Evolutionary conservation across 2,797 vertebrate genomes (phyloP).

Genomic region (Remorina albescens): DNA sequence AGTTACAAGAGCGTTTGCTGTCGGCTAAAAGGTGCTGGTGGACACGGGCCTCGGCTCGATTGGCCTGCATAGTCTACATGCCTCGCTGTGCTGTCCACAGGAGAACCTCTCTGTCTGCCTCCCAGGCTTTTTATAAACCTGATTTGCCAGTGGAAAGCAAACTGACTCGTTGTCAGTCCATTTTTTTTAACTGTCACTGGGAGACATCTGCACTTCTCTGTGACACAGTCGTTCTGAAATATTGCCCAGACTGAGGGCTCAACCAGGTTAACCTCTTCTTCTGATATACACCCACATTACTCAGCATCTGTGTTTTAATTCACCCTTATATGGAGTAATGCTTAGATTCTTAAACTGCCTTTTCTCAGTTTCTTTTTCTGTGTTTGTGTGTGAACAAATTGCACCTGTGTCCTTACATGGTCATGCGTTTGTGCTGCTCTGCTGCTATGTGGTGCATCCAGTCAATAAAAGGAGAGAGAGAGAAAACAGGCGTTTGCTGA

Average conservation of each 20-base stretch:
- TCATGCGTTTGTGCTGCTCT: neutral
- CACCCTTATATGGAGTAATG: neutral
- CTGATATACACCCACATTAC: neutral
- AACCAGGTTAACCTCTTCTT: neutral
- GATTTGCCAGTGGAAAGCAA: conserved; percentile 53
- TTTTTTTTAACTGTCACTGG: conserved; percentile 24
- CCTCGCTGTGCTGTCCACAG: conserved; percentile 58
- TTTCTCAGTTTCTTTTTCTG: conserved; percentile 1
- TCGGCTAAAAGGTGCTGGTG: conserved; percentile 2
- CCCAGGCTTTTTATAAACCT: conserved; percentile 76
- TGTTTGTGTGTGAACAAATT: conserved; percentile 3
- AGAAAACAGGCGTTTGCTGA: neutral
- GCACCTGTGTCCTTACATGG: neutral
- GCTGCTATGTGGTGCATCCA: conserved; percentile 32
- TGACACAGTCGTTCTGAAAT: conserved; percentile 1
- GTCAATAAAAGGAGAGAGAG: conserved; percentile 19
- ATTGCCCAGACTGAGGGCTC: neutral
- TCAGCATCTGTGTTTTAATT: neutral
- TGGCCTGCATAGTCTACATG: conserved; percentile 63
- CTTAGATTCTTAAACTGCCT: neutral
- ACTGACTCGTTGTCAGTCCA: conserved; percentile 40
- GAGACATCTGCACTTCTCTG: conserved; percentile 1
- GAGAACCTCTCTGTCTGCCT: conserved; percentile 57
- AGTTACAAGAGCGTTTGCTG: conserved; percentile 22
- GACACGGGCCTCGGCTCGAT: neutral